Evolutionary conservation across 2,888 invertebrate species (phyloP).

Genomic region (Hyposoter didymator): DNA sequence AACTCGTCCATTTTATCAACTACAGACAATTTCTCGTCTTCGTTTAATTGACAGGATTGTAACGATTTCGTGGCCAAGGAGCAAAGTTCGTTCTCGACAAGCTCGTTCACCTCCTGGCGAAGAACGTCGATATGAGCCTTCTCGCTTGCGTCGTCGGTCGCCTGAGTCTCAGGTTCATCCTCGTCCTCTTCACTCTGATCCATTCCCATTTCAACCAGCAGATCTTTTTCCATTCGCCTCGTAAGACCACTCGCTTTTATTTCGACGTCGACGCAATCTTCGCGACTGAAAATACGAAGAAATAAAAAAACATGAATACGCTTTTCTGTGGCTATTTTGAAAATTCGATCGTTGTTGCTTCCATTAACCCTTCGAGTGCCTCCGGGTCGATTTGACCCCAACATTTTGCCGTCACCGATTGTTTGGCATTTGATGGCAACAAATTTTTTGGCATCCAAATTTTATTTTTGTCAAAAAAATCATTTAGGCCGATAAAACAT

Average conservation of each 20-base stretch:
- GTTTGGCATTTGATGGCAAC: no score
- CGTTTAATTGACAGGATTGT: neutral
- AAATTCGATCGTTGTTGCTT: no score
- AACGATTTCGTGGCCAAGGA: neutral
- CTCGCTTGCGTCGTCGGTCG: conserved; percentile 82
- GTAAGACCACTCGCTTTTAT: conserved; percentile 96
- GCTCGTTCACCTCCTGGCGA: conserved; percentile 9
- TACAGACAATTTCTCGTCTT: conserved; percentile 50
- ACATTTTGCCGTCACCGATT: no score
- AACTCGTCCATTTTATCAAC: conserved; percentile 52
- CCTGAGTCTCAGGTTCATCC: conserved; percentile 67
- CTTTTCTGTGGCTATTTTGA: no score
- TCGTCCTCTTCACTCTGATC: conserved; percentile 74
- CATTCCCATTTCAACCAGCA: conserved; percentile 87
- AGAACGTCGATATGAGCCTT: neutral
- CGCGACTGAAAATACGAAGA: conserved; percentile 86
- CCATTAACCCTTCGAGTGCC: no score
- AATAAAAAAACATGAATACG: neutral
- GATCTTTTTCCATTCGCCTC: conserved; percentile 91
- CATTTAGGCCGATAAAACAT: no score
- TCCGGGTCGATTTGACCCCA: no score
- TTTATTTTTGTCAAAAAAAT: no score
- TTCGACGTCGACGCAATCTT: conserved; percentile 94
- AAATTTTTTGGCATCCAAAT: no score
- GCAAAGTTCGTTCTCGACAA: neutral